phyloP scores from a whole-genome alignment of 1,140 invertebrate species.

The Aphelenchoides besseyi region DNA sequence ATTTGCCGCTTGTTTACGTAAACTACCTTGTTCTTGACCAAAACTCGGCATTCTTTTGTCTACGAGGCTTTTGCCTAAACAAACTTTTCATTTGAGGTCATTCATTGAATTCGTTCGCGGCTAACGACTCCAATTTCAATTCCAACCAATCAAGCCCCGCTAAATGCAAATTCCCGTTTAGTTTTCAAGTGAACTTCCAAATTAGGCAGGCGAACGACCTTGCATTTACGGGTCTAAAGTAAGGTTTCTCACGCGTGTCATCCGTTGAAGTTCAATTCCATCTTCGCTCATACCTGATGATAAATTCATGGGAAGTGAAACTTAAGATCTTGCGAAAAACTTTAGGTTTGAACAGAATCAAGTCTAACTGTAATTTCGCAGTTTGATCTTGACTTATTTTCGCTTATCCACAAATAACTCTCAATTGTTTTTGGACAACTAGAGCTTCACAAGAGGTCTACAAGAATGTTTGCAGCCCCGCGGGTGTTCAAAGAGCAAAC shows the following conservation, averaged over 20 bases:
- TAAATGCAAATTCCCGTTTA: slow-evolving; percentile 3
- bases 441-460: not conserved
- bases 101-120: too few relatives aligned
- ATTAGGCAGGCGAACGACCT: not conserved
- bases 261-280: not conserved
- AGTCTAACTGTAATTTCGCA: too few relatives aligned
- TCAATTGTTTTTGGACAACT: not conserved
- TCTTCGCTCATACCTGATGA: too few relatives aligned
- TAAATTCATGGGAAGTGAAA: too few relatives aligned
- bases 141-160: not conserved
- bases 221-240: too few relatives aligned
- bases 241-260: not conserved
- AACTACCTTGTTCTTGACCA: not conserved
- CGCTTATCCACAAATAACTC: too few relatives aligned
- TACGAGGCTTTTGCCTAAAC: not conserved
- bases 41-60: slow-evolving; percentile 1
- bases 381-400: too few relatives aligned
- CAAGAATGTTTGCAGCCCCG: not conserved
- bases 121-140: too few relatives aligned
- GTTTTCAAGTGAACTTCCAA: too few relatives aligned
- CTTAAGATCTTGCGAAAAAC: too few relatives aligned
- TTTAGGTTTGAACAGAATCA: too few relatives aligned
- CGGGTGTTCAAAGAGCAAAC: not conserved
- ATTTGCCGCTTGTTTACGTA: not conserved
- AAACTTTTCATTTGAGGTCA: not conserved